These are phyloP conservation scores for Petrocephalus sullivani DNA, from an alignment of 2,797 vertebrate genomes.

Conservation along the genomic window DNA sequence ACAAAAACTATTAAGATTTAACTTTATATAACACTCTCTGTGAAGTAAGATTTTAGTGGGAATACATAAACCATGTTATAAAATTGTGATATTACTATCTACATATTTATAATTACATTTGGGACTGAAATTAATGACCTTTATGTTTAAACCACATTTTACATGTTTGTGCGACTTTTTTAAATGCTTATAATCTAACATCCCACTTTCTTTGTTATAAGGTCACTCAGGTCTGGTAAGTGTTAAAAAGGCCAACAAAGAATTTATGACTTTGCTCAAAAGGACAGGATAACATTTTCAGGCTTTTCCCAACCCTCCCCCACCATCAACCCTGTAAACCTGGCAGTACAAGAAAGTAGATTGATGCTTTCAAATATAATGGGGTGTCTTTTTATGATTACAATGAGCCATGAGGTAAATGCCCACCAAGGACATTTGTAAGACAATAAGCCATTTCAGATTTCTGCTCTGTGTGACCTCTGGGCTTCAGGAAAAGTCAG, in stretches of 20 bases:
- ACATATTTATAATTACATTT: background rate
- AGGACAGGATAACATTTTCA: conserved; percentile 50
- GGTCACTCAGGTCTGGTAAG: conserved; percentile 63
- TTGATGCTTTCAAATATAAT: conserved; percentile 39
- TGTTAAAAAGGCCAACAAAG: conserved; percentile 64
- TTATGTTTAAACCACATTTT: background rate
- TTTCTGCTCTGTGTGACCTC: conserved; percentile 11
- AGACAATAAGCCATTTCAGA: conserved; percentile 30
- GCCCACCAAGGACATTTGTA: conserved; percentile 25
- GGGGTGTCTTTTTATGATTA: conserved; percentile 33
- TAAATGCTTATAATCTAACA: background rate
- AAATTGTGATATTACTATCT: background rate
- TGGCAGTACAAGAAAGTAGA: conserved; percentile 35
- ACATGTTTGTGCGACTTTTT: background rate
- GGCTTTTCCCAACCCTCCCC: conserved; percentile 26
- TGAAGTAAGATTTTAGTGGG: background rate
- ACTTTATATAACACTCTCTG: background rate
- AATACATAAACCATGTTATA: background rate
- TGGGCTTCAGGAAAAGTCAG: background rate
- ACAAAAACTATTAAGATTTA: background rate
- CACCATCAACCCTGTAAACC: conserved; percentile 32
- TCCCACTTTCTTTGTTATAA: conserved; percentile 51
- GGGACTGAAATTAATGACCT: background rate
- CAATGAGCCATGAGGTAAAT: conserved; percentile 20
- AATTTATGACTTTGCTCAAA: conserved; percentile 66